Evolutionary conservation across 2,113 vertebrate species (phyloP), one percentile per base, ranked within the genome.

Genomic region (Aldabrachelys gigantea): DNA sequence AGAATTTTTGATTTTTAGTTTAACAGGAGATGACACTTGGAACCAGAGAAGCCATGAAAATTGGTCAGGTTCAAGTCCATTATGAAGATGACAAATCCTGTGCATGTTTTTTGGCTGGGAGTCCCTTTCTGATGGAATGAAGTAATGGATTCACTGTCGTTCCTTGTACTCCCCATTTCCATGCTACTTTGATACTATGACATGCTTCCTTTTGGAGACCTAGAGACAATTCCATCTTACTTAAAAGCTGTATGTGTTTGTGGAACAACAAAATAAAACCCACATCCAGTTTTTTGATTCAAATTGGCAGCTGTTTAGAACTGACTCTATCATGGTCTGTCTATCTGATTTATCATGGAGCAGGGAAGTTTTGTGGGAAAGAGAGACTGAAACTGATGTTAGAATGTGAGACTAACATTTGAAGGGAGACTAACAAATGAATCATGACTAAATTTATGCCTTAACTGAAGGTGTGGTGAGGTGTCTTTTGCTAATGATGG

Each of bases 321-420:
- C 75, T 47, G 65, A 75, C 86, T 89, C 29, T 38, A 8, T 19
- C 35, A 72, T 22, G 19, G n/a, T n/a, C n/a, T 38, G 38, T 38
- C 16, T 76, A 25, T 50, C 47, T 47, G 22, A 52, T 90, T 56
- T 86, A 1, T 92, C 92, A 90, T 22, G 0, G 53, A 92, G 4
- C 5, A 53, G 50, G 84, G 75, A 54, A 52, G 4, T 31, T 80
- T 76, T 47, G 54, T 65, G 41, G 80, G 13, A 44, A 72, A 79
- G 49, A 80, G 47, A 2, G 69, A 62, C 31, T 49, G 83, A 2
- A 0, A 27, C 44, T 78, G 49, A 78, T 83, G 29, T 90, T 91
- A 80, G 75, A 80, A 85, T 52, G 35, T 88, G 49, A 89, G 59
- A 62, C 87, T 65, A 85, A 27, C 65, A 82, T 82, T 89, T 97